Conservation (phyloP, 2,888 invertebrate genomes). For the Xylota segnis region DNA sequence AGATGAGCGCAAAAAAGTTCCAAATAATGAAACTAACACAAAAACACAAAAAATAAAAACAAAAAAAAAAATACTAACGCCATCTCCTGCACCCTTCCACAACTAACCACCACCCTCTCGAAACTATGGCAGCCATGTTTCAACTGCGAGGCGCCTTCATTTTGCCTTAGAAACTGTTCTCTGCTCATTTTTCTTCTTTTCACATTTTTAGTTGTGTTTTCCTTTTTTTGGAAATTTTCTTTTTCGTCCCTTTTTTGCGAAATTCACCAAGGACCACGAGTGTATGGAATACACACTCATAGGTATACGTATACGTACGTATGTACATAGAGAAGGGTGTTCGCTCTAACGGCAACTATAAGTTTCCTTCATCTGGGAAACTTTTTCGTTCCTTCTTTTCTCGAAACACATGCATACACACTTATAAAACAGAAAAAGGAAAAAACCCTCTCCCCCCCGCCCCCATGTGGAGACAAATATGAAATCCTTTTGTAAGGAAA, state of each 20-base stretch:
- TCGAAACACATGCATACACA: not conserved
- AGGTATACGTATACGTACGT: not conserved
- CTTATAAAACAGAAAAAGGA: not conserved
- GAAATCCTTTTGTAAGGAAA: not conserved
- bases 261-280: not conserved
- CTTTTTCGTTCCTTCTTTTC: not conserved
- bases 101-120: slow-evolving; percentile 26
- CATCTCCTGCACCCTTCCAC: not conserved
- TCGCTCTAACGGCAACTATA: slow-evolving; percentile 2
- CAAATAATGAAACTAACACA: slow-evolving; percentile 38
- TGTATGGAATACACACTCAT: not conserved
- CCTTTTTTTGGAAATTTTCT: not conserved
- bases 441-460: slow-evolving; percentile 2
- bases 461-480: not conserved
- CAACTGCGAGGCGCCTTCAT: slow-evolving; percentile 40
- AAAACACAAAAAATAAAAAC: too few species aligned
- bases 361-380: slow-evolving; percentile 27
- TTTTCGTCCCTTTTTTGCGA: slow-evolving; percentile 2
- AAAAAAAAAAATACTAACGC: not conserved
- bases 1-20: slow-evolving; percentile 23
- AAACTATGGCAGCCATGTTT: slow-evolving; percentile 69
- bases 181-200: slow-evolving; percentile 37
- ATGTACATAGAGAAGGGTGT: not conserved
- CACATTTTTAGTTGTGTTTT: slow-evolving; percentile 10
- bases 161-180: slow-evolving; percentile 44